phyloP scores from a whole-genome alignment of 2,888 invertebrate species.

The Mythimna albipuncta region DNA sequence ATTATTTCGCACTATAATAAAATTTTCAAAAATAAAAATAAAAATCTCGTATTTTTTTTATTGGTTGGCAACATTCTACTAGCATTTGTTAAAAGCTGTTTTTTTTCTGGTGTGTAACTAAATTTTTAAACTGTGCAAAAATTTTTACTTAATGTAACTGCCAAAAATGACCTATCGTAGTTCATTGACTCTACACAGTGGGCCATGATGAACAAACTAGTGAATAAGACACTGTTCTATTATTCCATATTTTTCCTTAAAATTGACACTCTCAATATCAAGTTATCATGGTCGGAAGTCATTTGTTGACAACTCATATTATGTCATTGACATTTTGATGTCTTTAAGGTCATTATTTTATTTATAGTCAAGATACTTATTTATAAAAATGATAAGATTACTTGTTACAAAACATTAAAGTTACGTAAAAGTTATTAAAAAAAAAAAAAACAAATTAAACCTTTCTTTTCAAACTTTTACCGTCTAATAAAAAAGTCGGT shows the following conservation, averaged over 20 bases:
- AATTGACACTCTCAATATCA: slow-evolving; percentile 2
- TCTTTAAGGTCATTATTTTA: slow-evolving; percentile 11
- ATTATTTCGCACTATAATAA: slow-evolving; percentile 12
- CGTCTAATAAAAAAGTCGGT: slow-evolving; percentile 3
- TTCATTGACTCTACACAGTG: slow-evolving; percentile 38
- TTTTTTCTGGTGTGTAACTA: neutral
- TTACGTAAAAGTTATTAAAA: neutral
- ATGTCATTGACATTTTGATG: slow-evolving; percentile 32
- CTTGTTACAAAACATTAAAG: slow-evolving; percentile 9
- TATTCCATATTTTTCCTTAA: neutral
- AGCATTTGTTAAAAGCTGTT: neutral
- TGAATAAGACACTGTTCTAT: neutral
- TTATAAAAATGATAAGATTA: slow-evolving; percentile 15
- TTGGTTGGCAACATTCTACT: neutral
- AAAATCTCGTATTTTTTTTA: neutral
- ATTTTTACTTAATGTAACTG: neutral
- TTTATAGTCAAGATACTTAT: slow-evolving; percentile 12
- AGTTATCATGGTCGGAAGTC: slow-evolving; percentile 22
- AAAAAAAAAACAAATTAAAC: slow-evolving; percentile 1
- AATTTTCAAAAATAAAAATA: neutral
- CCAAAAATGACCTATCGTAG: slow-evolving; percentile 33
- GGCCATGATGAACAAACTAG: neutral
- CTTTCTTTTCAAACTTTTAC: slow-evolving; percentile 20
- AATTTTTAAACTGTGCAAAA: neutral
- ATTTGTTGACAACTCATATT: slow-evolving; percentile 12